Evolutionary conservation across 2,113 vertebrate genomes (phyloP), one percentile per base, ranked within the genome.

Genomic region (Leucosticte australis): DNA sequence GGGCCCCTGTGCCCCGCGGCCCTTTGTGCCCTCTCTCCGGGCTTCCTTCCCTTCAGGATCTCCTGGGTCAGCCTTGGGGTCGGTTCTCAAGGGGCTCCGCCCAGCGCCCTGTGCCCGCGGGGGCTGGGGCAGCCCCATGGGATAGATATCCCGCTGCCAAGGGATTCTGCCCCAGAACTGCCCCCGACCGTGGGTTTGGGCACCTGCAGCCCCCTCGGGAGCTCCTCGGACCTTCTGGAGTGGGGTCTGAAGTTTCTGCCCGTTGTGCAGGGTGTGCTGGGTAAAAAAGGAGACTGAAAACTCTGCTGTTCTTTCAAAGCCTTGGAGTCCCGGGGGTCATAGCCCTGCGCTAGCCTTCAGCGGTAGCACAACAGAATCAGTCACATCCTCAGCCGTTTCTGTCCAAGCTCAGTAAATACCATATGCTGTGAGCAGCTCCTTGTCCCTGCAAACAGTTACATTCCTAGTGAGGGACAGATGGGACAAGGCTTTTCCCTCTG

Each of bases 371-470:
- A 44, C 35, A n/a, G 49, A 42, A 24, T 22, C 41, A 3, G 41
- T 28, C 28, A 17, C 0, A 0, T 14, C 3, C 59, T 44, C 59
- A 19, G 59, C 37, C 0, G 0, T 28, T 69, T 75, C 71, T 55
- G 67, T 44, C 42, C 27, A 4, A 44, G 62, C 41, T 57, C 64
- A 15, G 3, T 17, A 18, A 60, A 39, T 9, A 5, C 31, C 9
- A 0, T 12, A 18, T 49, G 57, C 80, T 26, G 42, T 4, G 37
- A 85, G 62, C 31, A 2, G 49, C 18, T 79, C 53, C 76, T 30
- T 24, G 52, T 35, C 28, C 47, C 56, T n/a, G 20, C 17, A 20
- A n/a, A 19, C 3, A 53, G 11, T 70, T 13, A 37, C 0, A 0
- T 24, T 62, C 50, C 50, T 11, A 1, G 57, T 17, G 52, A 46